These are phyloP conservation scores for Abrostola tripartita DNA, from an alignment of 2,888 invertebrate species.

Conservation along the genomic window DNA sequence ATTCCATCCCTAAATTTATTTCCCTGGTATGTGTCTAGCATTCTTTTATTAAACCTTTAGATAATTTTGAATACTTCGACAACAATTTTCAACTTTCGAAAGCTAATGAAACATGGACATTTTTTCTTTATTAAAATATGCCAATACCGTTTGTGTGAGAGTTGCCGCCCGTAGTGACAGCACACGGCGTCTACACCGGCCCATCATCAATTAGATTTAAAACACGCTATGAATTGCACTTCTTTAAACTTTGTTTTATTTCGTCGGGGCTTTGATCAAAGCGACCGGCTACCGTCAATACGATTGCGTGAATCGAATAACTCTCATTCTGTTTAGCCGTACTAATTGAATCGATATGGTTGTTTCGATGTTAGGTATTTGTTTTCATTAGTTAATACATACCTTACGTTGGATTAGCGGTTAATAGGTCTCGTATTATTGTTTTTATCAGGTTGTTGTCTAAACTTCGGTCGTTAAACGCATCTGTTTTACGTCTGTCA, in stretches of 20 bases:
- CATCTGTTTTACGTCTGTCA: conserved; percentile 18
- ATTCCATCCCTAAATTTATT: conserved; percentile 34
- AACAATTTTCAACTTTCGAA: conserved; percentile 63
- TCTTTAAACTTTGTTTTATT: conserved; percentile 57
- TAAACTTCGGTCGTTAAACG: conserved; percentile 27
- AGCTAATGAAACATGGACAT: conserved; percentile 40
- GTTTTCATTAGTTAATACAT: conserved; percentile 72
- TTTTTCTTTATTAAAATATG: conserved; percentile 58
- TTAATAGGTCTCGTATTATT: conserved; percentile 38
- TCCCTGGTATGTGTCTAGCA: conserved; percentile 38
- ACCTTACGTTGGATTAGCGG: conserved; percentile 42
- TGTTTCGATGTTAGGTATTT: conserved; percentile 70
- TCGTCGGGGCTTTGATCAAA: conserved; percentile 67
- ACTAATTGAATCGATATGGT: conserved; percentile 75
- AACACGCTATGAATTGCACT: conserved; percentile 69
- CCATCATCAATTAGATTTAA: conserved; percentile 69
- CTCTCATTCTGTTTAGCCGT: conserved; percentile 69
- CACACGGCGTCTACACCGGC: conserved; percentile 49
- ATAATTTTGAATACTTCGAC: conserved; percentile 60
- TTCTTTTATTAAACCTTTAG: conserved; percentile 58
- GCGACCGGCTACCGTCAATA: conserved; percentile 64
- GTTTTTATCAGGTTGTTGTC: conserved; percentile 41
- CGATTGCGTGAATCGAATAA: conserved; percentile 68
- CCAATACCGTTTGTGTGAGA: conserved; percentile 61
- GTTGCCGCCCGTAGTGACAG: conserved; percentile 69